Evolutionary conservation across 2,888 invertebrate genomes (phyloP).

Genomic region (Dynastes hyllus): DNA sequence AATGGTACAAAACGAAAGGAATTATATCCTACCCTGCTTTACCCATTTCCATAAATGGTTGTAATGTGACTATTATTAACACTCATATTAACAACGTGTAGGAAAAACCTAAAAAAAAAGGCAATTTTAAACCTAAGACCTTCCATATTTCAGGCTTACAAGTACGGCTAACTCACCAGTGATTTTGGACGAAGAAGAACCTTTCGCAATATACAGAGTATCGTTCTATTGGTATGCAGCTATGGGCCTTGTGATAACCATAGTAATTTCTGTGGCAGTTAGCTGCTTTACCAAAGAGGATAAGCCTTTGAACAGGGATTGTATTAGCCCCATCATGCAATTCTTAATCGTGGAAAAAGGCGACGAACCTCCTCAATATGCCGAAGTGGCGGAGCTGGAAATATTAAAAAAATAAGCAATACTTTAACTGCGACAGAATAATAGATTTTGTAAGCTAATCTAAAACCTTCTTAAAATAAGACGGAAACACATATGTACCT

Average conservation of each 20-base stretch:
- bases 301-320: constrained; percentile 75
- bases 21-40: constrained; percentile 63
- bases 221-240: constrained; percentile 82
- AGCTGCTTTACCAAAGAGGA: constrained; percentile 75
- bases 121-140: neutral
- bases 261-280: constrained; percentile 77
- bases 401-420: constrained; percentile 6
- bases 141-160: constrained; percentile 8
- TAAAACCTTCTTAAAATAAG: too few species aligned
- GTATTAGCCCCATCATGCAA: constrained; percentile 72
- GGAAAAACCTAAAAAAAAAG: neutral
- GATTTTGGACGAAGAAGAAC: constrained; percentile 56
- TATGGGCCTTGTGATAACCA: constrained; percentile 76
- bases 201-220: constrained; percentile 76
- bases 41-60: constrained; percentile 56
- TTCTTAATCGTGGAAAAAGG: constrained; percentile 48
- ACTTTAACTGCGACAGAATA: neutral
- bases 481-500: neutral
- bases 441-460: neutral
- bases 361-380: neutral
- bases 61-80: constrained; percentile 47
- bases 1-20: constrained; percentile 61
- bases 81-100: constrained; percentile 8
- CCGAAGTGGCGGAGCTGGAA: neutral
- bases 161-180: neutral